Conservation (phyloP, 2,113 vertebrate genomes). For the Trematomus loennbergii region DNA sequence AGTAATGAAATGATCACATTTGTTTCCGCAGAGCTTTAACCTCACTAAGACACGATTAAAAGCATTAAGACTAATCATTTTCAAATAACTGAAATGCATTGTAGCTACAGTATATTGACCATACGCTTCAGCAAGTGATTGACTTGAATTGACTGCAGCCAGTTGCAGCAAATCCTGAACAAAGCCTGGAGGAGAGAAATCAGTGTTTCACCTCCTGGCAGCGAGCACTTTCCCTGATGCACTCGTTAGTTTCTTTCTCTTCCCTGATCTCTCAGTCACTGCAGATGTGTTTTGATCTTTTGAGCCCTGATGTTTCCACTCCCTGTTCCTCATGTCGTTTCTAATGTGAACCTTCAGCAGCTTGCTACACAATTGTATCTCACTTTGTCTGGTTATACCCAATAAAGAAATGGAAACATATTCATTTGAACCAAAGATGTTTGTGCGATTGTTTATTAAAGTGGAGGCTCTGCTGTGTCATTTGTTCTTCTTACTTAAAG, state of each 20-base stretch:
- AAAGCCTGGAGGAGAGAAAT: conserved; percentile 8
- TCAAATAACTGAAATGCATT: conserved; percentile 24
- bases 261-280: conserved; percentile 38
- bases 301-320: conserved; percentile 41
- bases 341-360: conserved; percentile 34
- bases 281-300: conserved; percentile 43
- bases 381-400: conserved; percentile 44
- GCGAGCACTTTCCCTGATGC: conserved; percentile 17
- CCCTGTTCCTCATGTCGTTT: conserved; percentile 33
- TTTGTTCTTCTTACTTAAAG: background rate
- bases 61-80: conserved; percentile 36
- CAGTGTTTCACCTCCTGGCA: conserved; percentile 24
- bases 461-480: background rate
- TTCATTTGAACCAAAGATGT: conserved; percentile 19
- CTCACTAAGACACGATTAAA: conserved; percentile 20
- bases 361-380: conserved; percentile 41
- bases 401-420: conserved; percentile 66
- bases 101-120: conserved; percentile 34
- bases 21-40: conserved; percentile 33
- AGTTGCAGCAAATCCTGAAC: conserved; percentile 23
- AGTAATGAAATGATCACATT: conserved; percentile 3
- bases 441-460: conserved; percentile 20
- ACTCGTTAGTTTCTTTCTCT: conserved; percentile 36
- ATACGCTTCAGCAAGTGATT: conserved; percentile 24
- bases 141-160: conserved; percentile 15